Percentiles rank a stretch among this genome's conserved stretches.
These are phyloP conservation scores for Riparia riparia DNA, from an alignment of 2,113 vertebrate species.

Conservation along the genomic window DNA sequence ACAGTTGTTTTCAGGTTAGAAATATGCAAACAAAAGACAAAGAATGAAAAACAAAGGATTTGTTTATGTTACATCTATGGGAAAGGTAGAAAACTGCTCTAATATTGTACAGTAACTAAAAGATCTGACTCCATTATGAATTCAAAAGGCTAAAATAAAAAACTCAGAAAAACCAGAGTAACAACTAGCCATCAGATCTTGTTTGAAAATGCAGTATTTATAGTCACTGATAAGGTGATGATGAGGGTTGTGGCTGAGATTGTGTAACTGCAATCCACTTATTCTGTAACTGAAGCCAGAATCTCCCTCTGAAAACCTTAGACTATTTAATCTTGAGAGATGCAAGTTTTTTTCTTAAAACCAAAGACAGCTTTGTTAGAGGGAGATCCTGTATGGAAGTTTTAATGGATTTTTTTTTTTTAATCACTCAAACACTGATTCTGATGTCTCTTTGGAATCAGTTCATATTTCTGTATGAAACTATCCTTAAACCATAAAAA, in stretches of 20 bases:
- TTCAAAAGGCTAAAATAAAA: no score
- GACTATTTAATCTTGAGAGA: neutral
- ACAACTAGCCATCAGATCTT: neutral
- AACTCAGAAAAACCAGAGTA: no score
- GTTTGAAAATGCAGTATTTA: neutral
- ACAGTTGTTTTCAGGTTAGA: no score
- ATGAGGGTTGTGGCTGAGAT: neutral
- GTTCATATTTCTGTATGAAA: neutral
- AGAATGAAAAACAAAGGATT: no score
- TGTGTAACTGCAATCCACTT: neutral
- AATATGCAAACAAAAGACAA: no score
- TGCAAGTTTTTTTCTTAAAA: neutral
- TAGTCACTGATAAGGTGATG: neutral
- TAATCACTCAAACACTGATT: neutral
- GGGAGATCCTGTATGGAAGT: neutral
- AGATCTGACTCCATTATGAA: no score
- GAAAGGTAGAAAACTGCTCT: no score
- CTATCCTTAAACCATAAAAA: neutral
- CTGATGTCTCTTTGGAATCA: neutral
- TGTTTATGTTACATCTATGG: no score
- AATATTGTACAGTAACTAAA: no score
- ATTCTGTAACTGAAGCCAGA: neutral
- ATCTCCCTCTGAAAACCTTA: neutral
- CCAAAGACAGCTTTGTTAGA: neutral
- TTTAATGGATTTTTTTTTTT: neutral